Base-by-base conservation (phyloP, 2,888 invertebrate genomes). In the Clepsis dumicolana region DNA sequence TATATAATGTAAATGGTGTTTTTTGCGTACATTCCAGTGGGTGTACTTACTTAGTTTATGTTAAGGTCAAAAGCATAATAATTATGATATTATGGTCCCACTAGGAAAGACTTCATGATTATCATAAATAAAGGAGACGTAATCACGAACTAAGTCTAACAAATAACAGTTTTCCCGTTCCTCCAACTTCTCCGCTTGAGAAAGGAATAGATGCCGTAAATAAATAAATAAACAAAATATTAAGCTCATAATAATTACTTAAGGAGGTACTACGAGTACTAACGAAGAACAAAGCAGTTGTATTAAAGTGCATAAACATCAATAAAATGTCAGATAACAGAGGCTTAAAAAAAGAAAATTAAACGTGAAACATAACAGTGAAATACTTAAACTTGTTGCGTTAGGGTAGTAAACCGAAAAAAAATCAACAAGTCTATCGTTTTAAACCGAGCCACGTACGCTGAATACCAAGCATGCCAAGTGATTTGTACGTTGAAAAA, bases 361-460 rank as follows among this genome's bases (percentile, higher is more conserved):
- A 56, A 64, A 48, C 25, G 18, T 4, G 21, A 18, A 21, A 44
- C 7, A 44, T 18, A 18, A 44, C 7, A 44, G 35, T 41, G 1
- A 1, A 41, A 16, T 4, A 41, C 41, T 29, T 52, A 62, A 57
- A 57, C 56, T 62, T 50, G 38, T 16, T 5, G 18, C 44, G 12
- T 38, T 38, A n/a, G 35, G 3, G n/a, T 4, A n/a, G 3, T 38
- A 29, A 8, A 38, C 56, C 35, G 12, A 27, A 27, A 44, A 50
- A 50, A 63, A 41, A 65, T 54, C 27, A 48, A 65, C 69, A 65
- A 54, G 50, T 65, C 66, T 67, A 72, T 71, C 70, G 64, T 27
- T 67, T 64, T 63, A 68, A 71, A 64, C 71, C 67, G 64, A 53
- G 44, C 61, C 67, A 64, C 70, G 72, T 57, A 32, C 35, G 18